Base-by-base conservation (phyloP, 2,888 invertebrate species). In the Brachylomia viminalis region DNA sequence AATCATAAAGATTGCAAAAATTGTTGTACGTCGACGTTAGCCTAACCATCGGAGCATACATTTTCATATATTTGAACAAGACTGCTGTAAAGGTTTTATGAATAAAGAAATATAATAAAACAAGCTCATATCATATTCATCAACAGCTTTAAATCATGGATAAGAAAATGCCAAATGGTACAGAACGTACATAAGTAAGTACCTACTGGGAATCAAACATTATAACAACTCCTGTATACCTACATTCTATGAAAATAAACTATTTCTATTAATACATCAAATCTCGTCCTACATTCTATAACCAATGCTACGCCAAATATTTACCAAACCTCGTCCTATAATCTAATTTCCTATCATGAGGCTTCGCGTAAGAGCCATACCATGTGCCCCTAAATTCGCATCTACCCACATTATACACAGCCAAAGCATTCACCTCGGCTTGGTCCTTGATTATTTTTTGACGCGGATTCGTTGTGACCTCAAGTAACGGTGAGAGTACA, bases 371-470 rank as follows among this genome's bases (percentile, higher is more conserved):
- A 61, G 52, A 64, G 42, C 33, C 5, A 38, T 62, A 49, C n/a
- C 54, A 73, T 77, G 59, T 69, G 68, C 56, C 59, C 70, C 77
- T 80, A 82, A 81, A 83, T 84, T 85, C 75, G 71, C 84, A 82
- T 81, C 65, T 74, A 66, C 54, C 62, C 38, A 13, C 49, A 47
- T 38, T 56, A 49, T 0, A 42, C n/a, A 45, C 47, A 27, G 45
- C 15, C 10, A 11, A 59, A 64, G 20, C 42, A 45, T 54, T 68
- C 20, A 30, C n/a, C 42, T 45, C 1, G 74, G 81, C 77, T 86
- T 85, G 84, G 80, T 86, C 86, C 86, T 90, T 90, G 90, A 90
- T 92, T 92, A 92, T 92, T 92, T 93, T 93, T 92, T 92, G 92
- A 93, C 93, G 90, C 90, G 90, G 91, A 91, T 91, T 91, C 88